Evolutionary conservation across 2,797 vertebrate genomes (phyloP).

Genomic region (Alcedo quadribrachys): DNA sequence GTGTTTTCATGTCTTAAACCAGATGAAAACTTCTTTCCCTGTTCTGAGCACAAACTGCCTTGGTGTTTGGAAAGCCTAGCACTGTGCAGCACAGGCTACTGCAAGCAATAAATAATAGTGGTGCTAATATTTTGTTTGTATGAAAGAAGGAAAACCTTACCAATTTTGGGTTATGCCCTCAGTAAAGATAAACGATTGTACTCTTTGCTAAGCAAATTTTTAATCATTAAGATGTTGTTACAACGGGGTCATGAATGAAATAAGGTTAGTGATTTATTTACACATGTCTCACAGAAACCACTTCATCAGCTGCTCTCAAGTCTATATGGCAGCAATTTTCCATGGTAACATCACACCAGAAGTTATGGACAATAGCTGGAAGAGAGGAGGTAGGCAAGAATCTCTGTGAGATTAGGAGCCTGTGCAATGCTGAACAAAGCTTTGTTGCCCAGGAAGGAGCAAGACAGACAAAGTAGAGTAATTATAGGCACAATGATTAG

Average conservation of each 20-base stretch:
- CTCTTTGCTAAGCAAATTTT: background rate
- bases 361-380: background rate
- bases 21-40: background rate
- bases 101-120: background rate
- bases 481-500: background rate
- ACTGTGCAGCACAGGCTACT: background rate
- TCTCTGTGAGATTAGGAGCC: background rate
- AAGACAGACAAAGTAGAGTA: background rate
- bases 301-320: background rate
- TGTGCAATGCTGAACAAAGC: background rate
- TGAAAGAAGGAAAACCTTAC: background rate
- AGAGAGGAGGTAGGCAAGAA: background rate
- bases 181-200: background rate
- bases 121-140: background rate
- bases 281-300: background rate
- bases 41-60: background rate
- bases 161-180: background rate
- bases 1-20: background rate
- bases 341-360: background rate
- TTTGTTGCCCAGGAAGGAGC: background rate
- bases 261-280: conserved; percentile 4
- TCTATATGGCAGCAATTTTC: background rate
- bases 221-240: background rate
- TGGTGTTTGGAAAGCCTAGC: background rate
- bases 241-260: background rate